phyloP scores from a whole-genome alignment of 2,113 vertebrate genomes.

The Dasyurus viverrinus region DNA sequence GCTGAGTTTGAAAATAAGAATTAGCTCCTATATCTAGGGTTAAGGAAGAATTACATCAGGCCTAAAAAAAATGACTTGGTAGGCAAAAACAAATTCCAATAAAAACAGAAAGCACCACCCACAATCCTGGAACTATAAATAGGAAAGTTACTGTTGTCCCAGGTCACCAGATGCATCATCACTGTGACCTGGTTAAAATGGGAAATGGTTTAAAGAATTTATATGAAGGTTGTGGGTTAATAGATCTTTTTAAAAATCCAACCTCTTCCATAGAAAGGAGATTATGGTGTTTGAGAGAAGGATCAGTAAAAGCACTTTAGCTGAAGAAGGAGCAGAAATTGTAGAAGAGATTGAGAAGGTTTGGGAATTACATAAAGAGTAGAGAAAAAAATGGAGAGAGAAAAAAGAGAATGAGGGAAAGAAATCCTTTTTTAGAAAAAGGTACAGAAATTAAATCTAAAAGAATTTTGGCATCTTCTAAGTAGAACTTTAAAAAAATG shows the following conservation, averaged over 20 bases:
- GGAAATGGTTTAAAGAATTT: not conserved
- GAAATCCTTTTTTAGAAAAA: not conserved
- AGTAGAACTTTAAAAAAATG: not conserved
- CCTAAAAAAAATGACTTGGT: not conserved
- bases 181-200: not conserved
- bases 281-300: not conserved
- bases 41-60: conserved; percentile 3
- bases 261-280: not conserved
- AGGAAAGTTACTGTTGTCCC: not conserved
- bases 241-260: not conserved
- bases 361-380: not conserved
- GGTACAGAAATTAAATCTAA: not conserved
- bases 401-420: not conserved
- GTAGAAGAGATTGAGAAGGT: not conserved
- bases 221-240: not conserved
- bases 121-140: not conserved
- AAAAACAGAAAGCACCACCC: not conserved
- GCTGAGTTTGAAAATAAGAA: not conserved
- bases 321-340: not conserved
- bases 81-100: not conserved
- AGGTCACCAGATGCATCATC: conserved; percentile 3
- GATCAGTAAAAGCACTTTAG: not conserved
- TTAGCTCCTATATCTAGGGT: not conserved
- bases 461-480: not conserved
- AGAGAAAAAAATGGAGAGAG: not conserved